These are phyloP conservation scores for Bungarus multicinctus DNA, from an alignment of 2,113 vertebrate genomes.

Conservation along the genomic window DNA sequence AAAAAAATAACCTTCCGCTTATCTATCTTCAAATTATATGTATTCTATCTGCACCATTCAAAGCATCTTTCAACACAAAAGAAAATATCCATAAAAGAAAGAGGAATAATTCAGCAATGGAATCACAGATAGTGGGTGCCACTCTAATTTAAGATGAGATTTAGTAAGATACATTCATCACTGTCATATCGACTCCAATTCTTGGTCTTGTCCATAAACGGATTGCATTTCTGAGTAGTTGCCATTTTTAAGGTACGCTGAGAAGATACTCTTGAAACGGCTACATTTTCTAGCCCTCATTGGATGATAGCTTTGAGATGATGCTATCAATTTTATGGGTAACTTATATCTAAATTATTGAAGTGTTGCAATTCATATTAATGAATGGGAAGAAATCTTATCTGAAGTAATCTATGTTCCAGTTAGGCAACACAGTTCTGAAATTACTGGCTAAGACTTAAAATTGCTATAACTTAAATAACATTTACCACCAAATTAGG, in stretches of 20 bases:
- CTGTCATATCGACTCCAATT: background rate
- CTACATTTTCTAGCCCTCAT: background rate
- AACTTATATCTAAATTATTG: background rate
- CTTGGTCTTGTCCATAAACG: background rate
- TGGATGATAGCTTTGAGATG: background rate
- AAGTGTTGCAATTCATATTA: background rate
- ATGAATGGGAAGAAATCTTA: background rate
- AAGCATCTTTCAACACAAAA: background rate
- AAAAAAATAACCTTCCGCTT: constrained; percentile 13
- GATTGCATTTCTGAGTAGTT: background rate
- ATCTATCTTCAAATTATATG: background rate
- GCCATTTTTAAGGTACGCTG: background rate
- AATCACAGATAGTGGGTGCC: background rate
- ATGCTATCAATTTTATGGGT: background rate
- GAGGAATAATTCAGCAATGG: background rate
- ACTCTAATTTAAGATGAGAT: background rate
- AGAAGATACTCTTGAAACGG: background rate
- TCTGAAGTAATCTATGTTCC: background rate
- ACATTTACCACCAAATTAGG: background rate
- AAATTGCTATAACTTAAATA: background rate
- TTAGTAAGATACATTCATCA: background rate
- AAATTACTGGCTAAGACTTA: background rate
- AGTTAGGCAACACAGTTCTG: background rate
- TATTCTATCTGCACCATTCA: background rate
- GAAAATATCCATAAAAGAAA: background rate